Evolutionary conservation across 64 coral and sea anemone species (phyloP), one percentile per base, ranked within the genome.

Genomic region (Actinia tenebrosa): DNA sequence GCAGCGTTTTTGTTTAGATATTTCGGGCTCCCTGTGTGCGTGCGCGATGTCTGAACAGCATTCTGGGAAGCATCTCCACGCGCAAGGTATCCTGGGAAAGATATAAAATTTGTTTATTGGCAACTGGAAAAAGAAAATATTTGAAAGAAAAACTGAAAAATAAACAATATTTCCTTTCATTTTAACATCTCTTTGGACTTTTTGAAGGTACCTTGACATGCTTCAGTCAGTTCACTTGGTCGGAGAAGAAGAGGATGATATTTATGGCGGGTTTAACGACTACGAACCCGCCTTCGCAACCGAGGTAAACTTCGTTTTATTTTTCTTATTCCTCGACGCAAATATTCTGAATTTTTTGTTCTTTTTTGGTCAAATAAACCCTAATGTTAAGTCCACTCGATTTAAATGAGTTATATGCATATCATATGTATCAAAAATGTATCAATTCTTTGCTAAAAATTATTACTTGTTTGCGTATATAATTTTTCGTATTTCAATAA

Each of bases 271-370:
- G 56, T 99, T 95, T 80, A 94, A 99, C 44, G 97, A 95, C 20
- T 99, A 99, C 26, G 93, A 95, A 87, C 93, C 93, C 22, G 97
- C 97, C 43, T 99, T 99, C 86, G 97, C 94, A 77, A 94, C 93
- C 78, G 96, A 99, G 93, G 96, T 99, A 54, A 83, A n/a, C 19
- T n/a, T 5, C 0, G 1, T 5, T 10, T 25, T 66, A 23, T 66
- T 23, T 23, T 66, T 66, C 19, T 66, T 66, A 20, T 20, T 66
- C 63, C n/a, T 66, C 63, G 9, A 66, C 56, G 19, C 1, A 23
- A 66, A 66, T 66, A 25, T 23, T 23, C 56, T 58, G 47, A 50
- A 58, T 58, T 10, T 58, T 66, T 66, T 66, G 63, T 75, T 1
- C 10, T 75, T 30, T 42, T 75, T 14, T 25, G 5, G 22, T n/a